phyloP scores from a whole-genome alignment of 1,140 invertebrate genomes.

The Pseudomyrmex flavicornis region DNA sequence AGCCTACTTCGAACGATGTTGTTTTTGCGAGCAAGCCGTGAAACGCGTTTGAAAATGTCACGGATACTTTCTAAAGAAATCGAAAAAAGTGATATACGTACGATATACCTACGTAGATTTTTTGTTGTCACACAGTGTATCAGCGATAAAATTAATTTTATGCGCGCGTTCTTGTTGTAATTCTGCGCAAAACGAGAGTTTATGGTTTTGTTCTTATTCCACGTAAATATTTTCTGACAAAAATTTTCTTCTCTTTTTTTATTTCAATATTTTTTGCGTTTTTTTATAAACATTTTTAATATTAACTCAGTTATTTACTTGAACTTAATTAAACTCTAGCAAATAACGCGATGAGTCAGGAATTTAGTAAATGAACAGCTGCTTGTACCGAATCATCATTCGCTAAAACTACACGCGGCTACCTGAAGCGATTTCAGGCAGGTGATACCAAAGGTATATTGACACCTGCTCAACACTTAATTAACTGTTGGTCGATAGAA shows the following conservation, averaged over 20 bases:
- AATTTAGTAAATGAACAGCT: conserved; percentile 71
- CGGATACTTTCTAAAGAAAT: conserved; percentile 63
- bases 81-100: conserved; percentile 48
- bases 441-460: conserved; percentile 76
- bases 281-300: too few relatives aligned
- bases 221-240: not conserved
- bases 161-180: not conserved
- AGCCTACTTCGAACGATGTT: conserved; percentile 39
- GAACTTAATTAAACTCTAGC: conserved; percentile 14
- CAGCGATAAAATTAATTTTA: not conserved
- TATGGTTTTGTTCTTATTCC: not conserved
- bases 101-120: not conserved
- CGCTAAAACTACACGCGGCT: conserved; percentile 46
- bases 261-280: not conserved
- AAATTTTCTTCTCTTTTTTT: not conserved
- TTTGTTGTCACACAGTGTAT: not conserved
- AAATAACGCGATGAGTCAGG: not conserved
- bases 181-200: not conserved
- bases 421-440: conserved; percentile 74
- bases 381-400: conserved; percentile 52
- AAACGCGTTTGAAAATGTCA: conserved; percentile 65
- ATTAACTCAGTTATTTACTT: too few relatives aligned
- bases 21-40: conserved; percentile 2
- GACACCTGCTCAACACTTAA: conserved; percentile 75
- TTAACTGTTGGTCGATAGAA: conserved; percentile 63